Evolutionary conservation across 2,113 vertebrate genomes (phyloP).

Genomic region (Regulus satrapa): DNA sequence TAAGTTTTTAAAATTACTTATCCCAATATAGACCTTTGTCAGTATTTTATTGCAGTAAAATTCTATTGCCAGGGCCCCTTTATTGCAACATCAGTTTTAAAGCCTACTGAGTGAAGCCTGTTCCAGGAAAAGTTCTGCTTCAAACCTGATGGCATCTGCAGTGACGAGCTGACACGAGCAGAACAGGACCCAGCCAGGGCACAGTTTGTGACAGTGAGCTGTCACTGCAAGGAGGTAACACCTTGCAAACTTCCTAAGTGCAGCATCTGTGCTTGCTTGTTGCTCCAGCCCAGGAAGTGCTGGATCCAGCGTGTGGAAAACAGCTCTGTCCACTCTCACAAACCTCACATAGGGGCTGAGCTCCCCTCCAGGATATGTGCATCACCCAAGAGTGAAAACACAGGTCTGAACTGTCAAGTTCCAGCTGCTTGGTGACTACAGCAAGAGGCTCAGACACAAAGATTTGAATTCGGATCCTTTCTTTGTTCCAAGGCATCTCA

Average conservation of each 20-base stretch:
- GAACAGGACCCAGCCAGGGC: background rate
- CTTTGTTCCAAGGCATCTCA: conserved; percentile 1
- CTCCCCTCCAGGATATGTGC: background rate
- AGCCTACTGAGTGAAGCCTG: conserved; percentile 13
- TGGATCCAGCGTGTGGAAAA: background rate
- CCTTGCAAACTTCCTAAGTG: background rate
- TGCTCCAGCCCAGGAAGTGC: background rate
- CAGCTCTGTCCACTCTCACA: background rate
- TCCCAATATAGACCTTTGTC: conserved; percentile 57
- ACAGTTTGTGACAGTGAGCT: background rate
- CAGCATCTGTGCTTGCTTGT: background rate
- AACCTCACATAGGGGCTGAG: background rate
- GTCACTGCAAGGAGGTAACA: background rate
- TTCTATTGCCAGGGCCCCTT: conserved; percentile 54
- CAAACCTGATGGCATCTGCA: conserved; percentile 11
- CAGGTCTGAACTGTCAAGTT: background rate
- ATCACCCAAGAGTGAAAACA: background rate
- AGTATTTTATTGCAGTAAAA: conserved; percentile 62
- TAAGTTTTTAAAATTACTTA: conserved; percentile 49
- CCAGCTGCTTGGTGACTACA: background rate
- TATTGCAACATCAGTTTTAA: conserved; percentile 52
- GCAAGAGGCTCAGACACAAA: conserved; percentile 11
- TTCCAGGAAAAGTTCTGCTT: conserved; percentile 30
- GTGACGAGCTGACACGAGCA: background rate
- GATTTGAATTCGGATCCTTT: background rate